Percentiles rank a stretch among this genome's conserved stretches.
Evolutionary conservation across 2,113 vertebrate genomes (phyloP).

Genomic region (Cisticola juncidis): DNA sequence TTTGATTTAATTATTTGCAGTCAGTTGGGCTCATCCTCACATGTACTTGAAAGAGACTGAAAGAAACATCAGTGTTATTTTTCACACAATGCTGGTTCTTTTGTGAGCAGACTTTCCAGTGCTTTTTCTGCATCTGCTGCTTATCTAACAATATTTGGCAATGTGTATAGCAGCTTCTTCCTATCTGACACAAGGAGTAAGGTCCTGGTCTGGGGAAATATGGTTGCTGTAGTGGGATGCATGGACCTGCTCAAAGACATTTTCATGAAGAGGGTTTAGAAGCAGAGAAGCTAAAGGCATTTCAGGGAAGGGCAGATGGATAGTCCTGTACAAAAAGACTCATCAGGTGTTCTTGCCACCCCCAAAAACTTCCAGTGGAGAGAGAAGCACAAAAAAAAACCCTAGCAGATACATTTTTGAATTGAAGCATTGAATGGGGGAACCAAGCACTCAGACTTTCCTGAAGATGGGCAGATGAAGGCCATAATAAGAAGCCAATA

Average conservation of each 20-base stretch:
- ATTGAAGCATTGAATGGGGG: background rate
- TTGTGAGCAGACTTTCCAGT: background rate
- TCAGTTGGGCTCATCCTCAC: background rate
- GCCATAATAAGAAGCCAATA: background rate
- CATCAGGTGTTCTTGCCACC: background rate
- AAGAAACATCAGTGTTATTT: background rate
- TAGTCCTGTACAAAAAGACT: background rate
- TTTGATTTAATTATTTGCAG: constrained; percentile 12
- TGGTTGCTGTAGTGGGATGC: background rate
- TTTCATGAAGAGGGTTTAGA: background rate
- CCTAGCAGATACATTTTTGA: background rate
- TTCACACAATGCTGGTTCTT: background rate
- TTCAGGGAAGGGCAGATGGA: background rate
- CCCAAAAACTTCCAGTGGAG: background rate
- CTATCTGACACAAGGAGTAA: background rate
- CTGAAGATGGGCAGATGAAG: background rate
- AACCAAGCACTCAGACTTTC: background rate
- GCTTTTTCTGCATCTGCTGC: background rate
- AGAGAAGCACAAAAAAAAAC: background rate
- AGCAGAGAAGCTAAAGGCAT: background rate
- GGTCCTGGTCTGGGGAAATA: background rate
- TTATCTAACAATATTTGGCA: background rate
- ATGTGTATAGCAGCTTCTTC: background rate
- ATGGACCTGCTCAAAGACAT: background rate
- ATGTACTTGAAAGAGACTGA: background rate